A percentile compares a stretch with the other conserved stretches of the same genome.
These are phyloP conservation scores for Lateolabrax maculatus DNA, from an alignment of 2,797 vertebrate species.

Conservation along the genomic window DNA sequence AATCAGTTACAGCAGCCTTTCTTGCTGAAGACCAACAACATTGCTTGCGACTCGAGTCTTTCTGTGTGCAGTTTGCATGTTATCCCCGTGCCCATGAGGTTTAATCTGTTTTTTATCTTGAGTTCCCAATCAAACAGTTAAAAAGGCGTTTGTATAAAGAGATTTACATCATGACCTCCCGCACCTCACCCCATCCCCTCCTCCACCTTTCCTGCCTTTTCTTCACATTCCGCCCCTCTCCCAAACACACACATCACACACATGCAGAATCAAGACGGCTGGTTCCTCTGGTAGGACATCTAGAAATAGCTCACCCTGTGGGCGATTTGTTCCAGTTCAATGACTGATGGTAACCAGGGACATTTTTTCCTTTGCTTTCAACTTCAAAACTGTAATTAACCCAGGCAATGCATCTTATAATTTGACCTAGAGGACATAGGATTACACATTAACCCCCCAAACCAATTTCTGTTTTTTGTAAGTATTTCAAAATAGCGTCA, in stretches of 20 bases:
- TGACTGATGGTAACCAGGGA: slow-evolving; percentile 41
- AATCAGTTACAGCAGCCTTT: too few relatives aligned
- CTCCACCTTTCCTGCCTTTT: not conserved
- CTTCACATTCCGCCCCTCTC: slow-evolving; percentile 1
- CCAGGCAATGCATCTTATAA: slow-evolving; percentile 34
- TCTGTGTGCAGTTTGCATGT: too few relatives aligned
- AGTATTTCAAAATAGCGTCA: not conserved
- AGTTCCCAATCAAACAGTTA: too few relatives aligned
- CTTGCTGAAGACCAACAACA: too few relatives aligned
- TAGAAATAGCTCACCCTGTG: slow-evolving; percentile 62
- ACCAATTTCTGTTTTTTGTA: not conserved
- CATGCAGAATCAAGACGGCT: slow-evolving; percentile 8
- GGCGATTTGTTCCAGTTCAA: slow-evolving; percentile 58
- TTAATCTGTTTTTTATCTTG: too few relatives aligned
- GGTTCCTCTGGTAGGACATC: slow-evolving; percentile 35
- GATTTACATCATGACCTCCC: not conserved
- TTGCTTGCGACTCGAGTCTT: too few relatives aligned
- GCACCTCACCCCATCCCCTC: not conserved
- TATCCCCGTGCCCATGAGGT: too few relatives aligned
- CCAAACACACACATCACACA: slow-evolving; percentile 18
- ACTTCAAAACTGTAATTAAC: slow-evolving; percentile 49
- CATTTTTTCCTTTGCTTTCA: slow-evolving; percentile 39
- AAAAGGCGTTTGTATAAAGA: not conserved
- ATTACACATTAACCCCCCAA: slow-evolving; percentile 11
- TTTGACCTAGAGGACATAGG: slow-evolving; percentile 21